These are phyloP conservation scores for Camelus dromedarius DNA, from an alignment of 2,113 vertebrate species.

Conservation along the genomic window DNA sequence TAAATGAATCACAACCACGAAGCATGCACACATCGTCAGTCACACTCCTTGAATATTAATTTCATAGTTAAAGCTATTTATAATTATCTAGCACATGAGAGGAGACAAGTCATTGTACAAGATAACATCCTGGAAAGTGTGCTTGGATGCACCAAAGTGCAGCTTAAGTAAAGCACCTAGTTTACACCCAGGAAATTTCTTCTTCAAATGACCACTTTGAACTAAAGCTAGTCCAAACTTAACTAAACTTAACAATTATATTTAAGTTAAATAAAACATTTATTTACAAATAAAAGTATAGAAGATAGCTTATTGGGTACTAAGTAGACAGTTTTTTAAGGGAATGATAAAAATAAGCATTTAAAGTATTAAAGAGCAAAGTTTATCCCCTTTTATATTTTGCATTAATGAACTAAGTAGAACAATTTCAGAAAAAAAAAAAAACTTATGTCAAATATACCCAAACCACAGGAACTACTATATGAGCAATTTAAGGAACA, in stretches of 20 bases:
- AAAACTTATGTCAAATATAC: neutral
- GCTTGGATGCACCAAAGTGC: neutral
- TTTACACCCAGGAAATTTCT: neutral
- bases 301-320: no score
- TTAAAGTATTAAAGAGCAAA: neutral
- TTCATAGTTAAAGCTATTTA: neutral
- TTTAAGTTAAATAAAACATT: neutral
- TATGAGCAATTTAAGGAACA: accelerated
- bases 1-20: accelerated
- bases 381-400: neutral
- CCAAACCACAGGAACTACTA: neutral
- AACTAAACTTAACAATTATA: neutral
- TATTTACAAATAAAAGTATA: neutral
- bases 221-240: neutral
- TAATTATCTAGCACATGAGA: no score
- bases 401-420: no score
- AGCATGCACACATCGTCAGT: neutral
- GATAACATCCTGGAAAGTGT: neutral
- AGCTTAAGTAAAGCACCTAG: neutral
- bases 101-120: no score
- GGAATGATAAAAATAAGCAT: neutral
- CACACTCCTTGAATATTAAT: neutral
- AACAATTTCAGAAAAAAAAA: no score
- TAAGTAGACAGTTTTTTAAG: neutral
- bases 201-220: neutral